Conservation (phyloP, 2,888 invertebrate genomes). For the Clepsis dumicolana region DNA sequence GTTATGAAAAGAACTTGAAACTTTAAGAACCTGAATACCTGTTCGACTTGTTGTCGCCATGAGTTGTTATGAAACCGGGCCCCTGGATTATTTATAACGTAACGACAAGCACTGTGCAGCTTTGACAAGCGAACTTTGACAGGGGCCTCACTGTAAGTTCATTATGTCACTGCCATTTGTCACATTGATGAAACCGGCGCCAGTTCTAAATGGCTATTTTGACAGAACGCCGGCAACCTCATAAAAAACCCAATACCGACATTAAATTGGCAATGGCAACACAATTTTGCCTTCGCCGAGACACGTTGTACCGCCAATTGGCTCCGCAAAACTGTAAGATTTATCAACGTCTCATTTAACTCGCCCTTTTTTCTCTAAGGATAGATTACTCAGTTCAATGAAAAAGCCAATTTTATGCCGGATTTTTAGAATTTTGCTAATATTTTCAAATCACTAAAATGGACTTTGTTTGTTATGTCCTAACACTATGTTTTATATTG, state of each 20-base stretch:
- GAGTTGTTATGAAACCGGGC: no score
- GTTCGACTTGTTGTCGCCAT: no score
- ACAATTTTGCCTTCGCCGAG: neutral
- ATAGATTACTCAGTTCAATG: constrained; percentile 28
- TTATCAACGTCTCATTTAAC: constrained; percentile 34
- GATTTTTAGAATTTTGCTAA: neutral
- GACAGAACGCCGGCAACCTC: neutral
- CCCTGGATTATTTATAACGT: no score
- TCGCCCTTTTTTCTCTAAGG: constrained; percentile 10
- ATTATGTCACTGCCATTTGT: neutral
- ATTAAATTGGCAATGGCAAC: neutral
- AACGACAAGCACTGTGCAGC: no score
- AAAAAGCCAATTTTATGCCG: constrained; percentile 18
- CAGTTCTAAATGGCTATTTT: no score
- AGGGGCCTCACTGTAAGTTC: no score
- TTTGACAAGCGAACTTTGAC: no score
- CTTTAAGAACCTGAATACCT: no score
- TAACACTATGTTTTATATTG: no score
- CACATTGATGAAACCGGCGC: no score
- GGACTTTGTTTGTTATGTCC: no score
- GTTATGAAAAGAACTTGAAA: no score
- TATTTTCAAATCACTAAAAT: neutral
- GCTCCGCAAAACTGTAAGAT: constrained; percentile 26
- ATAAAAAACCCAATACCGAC: neutral
- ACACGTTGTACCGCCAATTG: constrained; percentile 21